A percentile compares a stretch with the other conserved stretches of the same genome.
Evolutionary conservation across 2,113 vertebrate species (phyloP).

Genomic region (Peromyscus californicus): DNA sequence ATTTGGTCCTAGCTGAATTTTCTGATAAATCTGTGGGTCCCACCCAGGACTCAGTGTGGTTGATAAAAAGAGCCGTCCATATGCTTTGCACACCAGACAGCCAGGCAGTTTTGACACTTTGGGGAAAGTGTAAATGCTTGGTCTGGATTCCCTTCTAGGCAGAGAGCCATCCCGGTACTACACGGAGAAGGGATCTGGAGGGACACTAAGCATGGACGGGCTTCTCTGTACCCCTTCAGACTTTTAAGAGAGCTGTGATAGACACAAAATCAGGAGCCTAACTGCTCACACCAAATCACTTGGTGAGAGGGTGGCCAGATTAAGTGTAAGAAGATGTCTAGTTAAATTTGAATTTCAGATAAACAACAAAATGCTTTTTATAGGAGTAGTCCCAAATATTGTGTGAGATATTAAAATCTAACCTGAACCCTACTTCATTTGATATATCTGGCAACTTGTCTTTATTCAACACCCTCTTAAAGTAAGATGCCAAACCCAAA

Average conservation of each 20-base stretch:
- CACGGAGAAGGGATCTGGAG: background rate
- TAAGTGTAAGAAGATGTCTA: background rate
- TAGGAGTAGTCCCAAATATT: background rate
- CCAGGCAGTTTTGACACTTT: constrained; percentile 63
- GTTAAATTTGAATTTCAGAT: background rate
- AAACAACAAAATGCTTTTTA: constrained; percentile 3
- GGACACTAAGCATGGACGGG: background rate
- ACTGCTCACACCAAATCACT: background rate
- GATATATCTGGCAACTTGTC: background rate
- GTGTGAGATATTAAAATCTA: background rate
- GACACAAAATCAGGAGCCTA: background rate
- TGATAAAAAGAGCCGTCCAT: constrained; percentile 62
- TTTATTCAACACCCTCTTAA: background rate
- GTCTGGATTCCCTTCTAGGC: background rate
- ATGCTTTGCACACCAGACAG: constrained; percentile 67
- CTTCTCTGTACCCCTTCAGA: background rate
- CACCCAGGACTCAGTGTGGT: background rate
- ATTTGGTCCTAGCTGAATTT: constrained; percentile 56
- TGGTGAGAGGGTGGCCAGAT: background rate
- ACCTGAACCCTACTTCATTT: background rate
- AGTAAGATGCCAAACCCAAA: background rate
- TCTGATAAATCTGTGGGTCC: constrained; percentile 54
- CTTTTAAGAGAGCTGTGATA: background rate
- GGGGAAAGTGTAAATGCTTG: constrained; percentile 1
- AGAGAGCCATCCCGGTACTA: background rate